A percentile compares a stretch with the other conserved stretches of the same genome.
Conservation (phyloP, 2,113 vertebrate genomes). For the Callopanchax toddi region DNA sequence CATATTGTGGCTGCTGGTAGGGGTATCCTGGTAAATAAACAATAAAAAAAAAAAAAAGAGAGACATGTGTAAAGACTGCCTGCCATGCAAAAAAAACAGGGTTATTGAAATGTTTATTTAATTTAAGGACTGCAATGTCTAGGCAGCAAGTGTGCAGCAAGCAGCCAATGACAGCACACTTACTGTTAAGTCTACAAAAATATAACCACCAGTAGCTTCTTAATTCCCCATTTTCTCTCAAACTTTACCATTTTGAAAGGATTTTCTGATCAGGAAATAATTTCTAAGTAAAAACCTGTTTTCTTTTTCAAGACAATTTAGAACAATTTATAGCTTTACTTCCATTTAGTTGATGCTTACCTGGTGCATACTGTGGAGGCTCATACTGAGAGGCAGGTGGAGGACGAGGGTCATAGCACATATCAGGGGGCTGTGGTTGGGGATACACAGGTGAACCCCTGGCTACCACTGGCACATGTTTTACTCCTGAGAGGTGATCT, state of each 20-base stretch:
- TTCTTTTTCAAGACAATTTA: too few species aligned
- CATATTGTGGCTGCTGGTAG: slow-evolving; percentile 87
- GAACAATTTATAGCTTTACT: background rate
- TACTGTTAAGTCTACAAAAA: too few species aligned
- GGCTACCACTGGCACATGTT: slow-evolving; percentile 88
- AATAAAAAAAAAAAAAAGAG: too few species aligned
- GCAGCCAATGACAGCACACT: background rate
- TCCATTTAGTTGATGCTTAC: slow-evolving; percentile 74
- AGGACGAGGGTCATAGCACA: slow-evolving; percentile 88
- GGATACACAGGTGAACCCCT: slow-evolving; percentile 88
- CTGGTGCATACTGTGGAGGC: slow-evolving; percentile 86
- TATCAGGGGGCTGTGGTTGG: slow-evolving; percentile 82
- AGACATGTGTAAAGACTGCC: too few species aligned
- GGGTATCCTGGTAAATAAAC: slow-evolving; percentile 83
- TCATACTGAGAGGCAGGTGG: slow-evolving; percentile 90
- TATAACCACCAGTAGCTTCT: too few species aligned
- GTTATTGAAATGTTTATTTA: too few species aligned
- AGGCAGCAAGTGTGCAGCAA: background rate
- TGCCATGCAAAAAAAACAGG: too few species aligned
- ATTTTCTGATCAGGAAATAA: too few species aligned
- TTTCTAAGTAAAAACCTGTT: too few species aligned
- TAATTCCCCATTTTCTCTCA: too few species aligned
- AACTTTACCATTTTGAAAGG: too few species aligned
- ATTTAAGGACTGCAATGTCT: background rate
- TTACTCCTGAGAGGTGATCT: slow-evolving; percentile 87